These are phyloP conservation scores for Hyposoter dolosus DNA, from an alignment of 2,888 invertebrate species.

Conservation along the genomic window DNA sequence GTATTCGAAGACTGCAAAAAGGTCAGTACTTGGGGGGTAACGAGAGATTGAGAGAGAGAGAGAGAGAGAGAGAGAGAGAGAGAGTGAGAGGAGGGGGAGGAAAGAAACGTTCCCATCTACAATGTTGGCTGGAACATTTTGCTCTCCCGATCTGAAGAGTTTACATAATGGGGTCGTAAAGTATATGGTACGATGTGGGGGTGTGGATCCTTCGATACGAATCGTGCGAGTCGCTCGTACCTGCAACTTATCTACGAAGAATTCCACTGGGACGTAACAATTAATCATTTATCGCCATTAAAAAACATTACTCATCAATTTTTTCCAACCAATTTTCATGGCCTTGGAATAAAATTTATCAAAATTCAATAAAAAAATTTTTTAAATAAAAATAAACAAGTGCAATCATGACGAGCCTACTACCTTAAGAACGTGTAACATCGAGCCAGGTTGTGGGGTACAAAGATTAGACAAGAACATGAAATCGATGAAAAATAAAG, in stretches of 20 bases:
- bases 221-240: conserved; percentile 34
- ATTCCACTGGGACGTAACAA: conserved; percentile 12
- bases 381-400: neutral
- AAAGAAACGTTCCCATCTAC: conserved; percentile 39
- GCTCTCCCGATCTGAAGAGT: conserved; percentile 62
- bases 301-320: neutral
- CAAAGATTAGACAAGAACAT: conserved; percentile 30
- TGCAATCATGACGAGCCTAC: neutral
- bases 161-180: conserved; percentile 73
- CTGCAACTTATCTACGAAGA: conserved; percentile 15
- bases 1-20: conserved; percentile 59
- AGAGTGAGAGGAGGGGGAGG: conserved; percentile 2
- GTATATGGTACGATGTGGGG: conserved; percentile 62
- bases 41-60: conserved; percentile 24
- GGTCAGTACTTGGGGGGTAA: conserved; percentile 61
- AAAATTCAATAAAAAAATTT: neutral
- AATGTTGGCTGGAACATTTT: conserved; percentile 53
- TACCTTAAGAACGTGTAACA: neutral
- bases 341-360: neutral
- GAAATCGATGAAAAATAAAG: conserved; percentile 31
- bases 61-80: neutral
- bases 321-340: neutral
- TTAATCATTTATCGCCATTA: neutral
- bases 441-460: neutral
- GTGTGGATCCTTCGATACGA: conserved; percentile 54